Base-by-base conservation (phyloP, 2,797 vertebrate species). In the Sebastes steindachneri region DNA sequence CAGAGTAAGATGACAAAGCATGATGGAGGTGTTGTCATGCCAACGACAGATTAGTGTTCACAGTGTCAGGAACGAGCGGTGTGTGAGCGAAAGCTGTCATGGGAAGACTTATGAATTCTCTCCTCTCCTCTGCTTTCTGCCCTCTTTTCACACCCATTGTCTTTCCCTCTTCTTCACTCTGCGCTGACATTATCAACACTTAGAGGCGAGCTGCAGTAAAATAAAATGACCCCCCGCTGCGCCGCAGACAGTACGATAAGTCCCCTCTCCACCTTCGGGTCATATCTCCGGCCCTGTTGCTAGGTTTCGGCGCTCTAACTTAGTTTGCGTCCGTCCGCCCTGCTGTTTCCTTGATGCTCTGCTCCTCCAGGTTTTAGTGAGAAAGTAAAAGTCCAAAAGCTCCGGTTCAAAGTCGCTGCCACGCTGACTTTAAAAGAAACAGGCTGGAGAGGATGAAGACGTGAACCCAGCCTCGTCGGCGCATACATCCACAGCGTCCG, bases 21-120 rank as follows among this genome's bases (percentile, higher is more conserved):
- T 37, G 79, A 82, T 51, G 75, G 82, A 88, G 63, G 73, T 26
- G 80, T 83, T 78, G 74, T 70, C 80, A 80, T 80, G 80, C 53
- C 79, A 54, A 75, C 41, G n/a, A 65, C 72, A 81, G 77, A 81
- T 85, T 60, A 63, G 65, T 25, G 67, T 64, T 84, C 62, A 53
- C 63, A 25, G 68, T 48, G 68, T 80, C 76, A 33, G 21, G 51
- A 37, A 9, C 2, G 37, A 33, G 48, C 7, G 12, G 37, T 45
- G n/a, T 58, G n/a, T 14, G 57, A 48, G 29, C 26, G 72, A 71
- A 53, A 69, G 48, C 80, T 68, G 59, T 72, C 62, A 71, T 9
- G 26, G 35, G 4, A 62, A 25, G 21, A 68, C 21, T 26, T 15
- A 0, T 41, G 37, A 41, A 15, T 41, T 25, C 28, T 17, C 8